Base-by-base conservation (phyloP, 2,113 vertebrate species). In the Dasyornis broadbenti region DNA sequence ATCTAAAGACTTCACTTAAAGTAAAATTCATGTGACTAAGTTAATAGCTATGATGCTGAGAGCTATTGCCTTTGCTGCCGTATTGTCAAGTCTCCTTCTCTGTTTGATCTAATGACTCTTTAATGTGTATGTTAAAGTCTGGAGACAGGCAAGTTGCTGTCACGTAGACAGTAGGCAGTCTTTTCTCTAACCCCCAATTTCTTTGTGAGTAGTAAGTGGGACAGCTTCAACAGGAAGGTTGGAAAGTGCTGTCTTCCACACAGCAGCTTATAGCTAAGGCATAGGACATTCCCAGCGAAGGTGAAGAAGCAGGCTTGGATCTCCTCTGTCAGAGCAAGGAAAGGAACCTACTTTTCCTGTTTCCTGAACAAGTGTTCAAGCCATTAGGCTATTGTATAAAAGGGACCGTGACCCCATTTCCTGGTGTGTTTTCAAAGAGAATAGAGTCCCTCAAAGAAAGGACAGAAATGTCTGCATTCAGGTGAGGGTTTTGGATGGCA, bases 341-440 rank as follows among this genome's bases (percentile, higher is more conserved):
- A 91, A 91, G 72, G 81, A 95, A 56, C 92, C 69, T 76, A 95
- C 86, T 95, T 95, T 97, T 97, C 95, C 96, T 96, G 95, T 95
- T 97, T 97, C 95, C 96, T 96, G 94, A 92, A 69, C 96, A 96
- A 97, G 94, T 96, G 95, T 96, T 95, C 91, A 96, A 95, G 57
- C 86, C 95, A 96, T 97, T 95, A 97, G 77, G 31, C 95, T 95
- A 95, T 97, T 97, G 96, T 95, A 27, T 94, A 85, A 95, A 95
- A 89, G 81, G 81, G 91, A 94, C 65, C 18, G 2, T 64, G 93
- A 96, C 89, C 91, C 91, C 26, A 30, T 90, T 97, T 97, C 96
- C 96, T 86, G 81, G 66, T 94, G 54, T 0, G 1, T 82, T 92
- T 91, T 92, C 76, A 94, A 95, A 94, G 94, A 94, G 94, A 96